Conservation (phyloP, 2,797 vertebrate genomes). For the Cynopterus sphinx region DNA sequence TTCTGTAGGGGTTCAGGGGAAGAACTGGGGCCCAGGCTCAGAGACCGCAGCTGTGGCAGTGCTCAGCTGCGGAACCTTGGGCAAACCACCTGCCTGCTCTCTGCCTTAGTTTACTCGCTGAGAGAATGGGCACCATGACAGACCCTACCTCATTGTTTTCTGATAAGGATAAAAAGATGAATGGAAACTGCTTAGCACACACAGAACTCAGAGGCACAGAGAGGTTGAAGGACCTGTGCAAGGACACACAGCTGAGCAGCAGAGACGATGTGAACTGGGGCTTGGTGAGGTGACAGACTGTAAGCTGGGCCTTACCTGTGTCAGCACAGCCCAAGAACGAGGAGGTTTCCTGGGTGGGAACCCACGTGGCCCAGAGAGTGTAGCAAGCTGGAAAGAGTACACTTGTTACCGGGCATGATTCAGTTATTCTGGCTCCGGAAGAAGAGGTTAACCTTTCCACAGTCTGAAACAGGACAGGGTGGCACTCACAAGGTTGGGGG, state of each 20-base stretch:
- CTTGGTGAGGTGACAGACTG: not conserved
- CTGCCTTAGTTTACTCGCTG: not conserved
- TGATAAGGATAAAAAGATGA: not conserved
- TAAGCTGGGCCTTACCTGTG: conserved; percentile 71
- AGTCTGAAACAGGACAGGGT: not conserved
- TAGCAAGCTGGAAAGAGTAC: conserved; percentile 88
- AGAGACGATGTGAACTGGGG: not conserved
- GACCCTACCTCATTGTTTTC: not conserved
- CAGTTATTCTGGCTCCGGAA: not conserved
- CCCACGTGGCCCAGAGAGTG: conserved; percentile 89
- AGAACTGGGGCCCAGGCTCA: not conserved
- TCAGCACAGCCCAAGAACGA: conserved; percentile 84
- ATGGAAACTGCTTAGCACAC: not conserved
- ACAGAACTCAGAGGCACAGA: not conserved
- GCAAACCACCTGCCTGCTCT: too few species aligned
- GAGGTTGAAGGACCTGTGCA: not conserved
- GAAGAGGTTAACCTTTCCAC: not conserved
- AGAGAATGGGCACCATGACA: not conserved
- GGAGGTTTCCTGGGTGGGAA: conserved; percentile 87
- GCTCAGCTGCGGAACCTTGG: not conserved
- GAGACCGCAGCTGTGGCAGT: too few species aligned
- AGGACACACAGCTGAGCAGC: not conserved
- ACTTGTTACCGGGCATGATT: conserved; percentile 66
- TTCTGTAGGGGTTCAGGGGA: not conserved
- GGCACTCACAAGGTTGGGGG: not conserved